Percentiles rank a stretch among this genome's conserved stretches.
These are phyloP conservation scores for Trididemnum clinides DNA, from an alignment of 23 tunicate species.

Conservation along the genomic window DNA sequence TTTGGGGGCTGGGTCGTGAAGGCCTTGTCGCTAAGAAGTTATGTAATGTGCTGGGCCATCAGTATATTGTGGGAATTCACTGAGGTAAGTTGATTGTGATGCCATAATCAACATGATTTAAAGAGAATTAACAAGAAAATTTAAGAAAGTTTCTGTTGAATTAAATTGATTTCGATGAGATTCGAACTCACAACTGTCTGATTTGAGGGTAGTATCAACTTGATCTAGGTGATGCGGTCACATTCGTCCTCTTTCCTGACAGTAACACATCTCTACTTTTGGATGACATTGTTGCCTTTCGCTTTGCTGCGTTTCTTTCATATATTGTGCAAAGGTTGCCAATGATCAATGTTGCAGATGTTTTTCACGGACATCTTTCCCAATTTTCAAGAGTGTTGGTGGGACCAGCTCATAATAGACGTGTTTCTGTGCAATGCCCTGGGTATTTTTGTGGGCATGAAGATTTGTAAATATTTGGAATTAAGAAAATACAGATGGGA, in stretches of 20 bases:
- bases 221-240: no score
- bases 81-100: slow-evolving; percentile 28
- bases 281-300: no score
- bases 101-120: no score
- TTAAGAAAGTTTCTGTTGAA: no score
- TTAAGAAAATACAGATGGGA: slow-evolving; percentile 53
- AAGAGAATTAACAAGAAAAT: no score
- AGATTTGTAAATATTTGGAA: slow-evolving; percentile 35
- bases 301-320: no score
- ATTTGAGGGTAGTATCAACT: no score
- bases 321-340: no score
- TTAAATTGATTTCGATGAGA: no score
- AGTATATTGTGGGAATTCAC: slow-evolving; percentile 54
- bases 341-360: neutral
- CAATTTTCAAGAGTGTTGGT: slow-evolving; percentile 52
- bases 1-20: slow-evolving; percentile 49
- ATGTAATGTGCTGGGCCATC: slow-evolving; percentile 60
- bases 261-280: no score
- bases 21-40: slow-evolving; percentile 45
- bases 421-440: slow-evolving; percentile 24
- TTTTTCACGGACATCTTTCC: slow-evolving; percentile 38
- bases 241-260: no score
- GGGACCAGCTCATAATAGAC: slow-evolving; percentile 49
- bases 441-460: slow-evolving; percentile 48
- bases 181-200: no score